Percentiles rank a stretch among this genome's conserved stretches.
Evolutionary conservation across 2,113 vertebrate genomes (phyloP).

Genomic region (Hemichromis elongatus): DNA sequence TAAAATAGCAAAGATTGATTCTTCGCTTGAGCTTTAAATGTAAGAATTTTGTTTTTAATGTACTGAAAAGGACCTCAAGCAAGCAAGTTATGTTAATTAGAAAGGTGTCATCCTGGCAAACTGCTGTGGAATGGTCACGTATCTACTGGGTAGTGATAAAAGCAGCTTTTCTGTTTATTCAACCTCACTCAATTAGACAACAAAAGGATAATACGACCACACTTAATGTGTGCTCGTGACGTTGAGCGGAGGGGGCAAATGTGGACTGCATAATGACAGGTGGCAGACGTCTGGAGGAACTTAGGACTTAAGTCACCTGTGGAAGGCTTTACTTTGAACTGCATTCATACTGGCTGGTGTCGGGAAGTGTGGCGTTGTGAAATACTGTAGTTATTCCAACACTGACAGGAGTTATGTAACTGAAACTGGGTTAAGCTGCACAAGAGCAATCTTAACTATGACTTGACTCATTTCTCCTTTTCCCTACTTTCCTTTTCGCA

Average conservation of each 20-base stretch:
- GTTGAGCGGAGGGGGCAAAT: not conserved
- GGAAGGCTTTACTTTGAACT: not conserved
- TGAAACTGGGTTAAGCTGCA: slow-evolving; percentile 30
- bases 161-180: not conserved
- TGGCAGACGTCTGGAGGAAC: not conserved
- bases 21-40: not conserved
- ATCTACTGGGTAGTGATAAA: not conserved
- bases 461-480: slow-evolving; percentile 28
- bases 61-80: not conserved
- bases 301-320: not conserved
- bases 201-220: not conserved
- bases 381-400: slow-evolving; percentile 12
- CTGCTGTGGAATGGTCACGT: not conserved
- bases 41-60: not conserved
- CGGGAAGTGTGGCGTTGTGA: slow-evolving; percentile 9
- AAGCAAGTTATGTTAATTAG: not conserved
- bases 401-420: slow-evolving; percentile 1
- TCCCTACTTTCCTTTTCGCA: slow-evolving; percentile 33
- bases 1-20: not conserved
- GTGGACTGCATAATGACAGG: not conserved
- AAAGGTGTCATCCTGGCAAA: not conserved
- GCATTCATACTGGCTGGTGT: not conserved
- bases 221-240: not conserved
- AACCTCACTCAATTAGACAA: not conserved
- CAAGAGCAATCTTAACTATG: slow-evolving; percentile 27